phyloP scores from a whole-genome alignment of 2,797 vertebrate species.

The Dermochelys coriacea region DNA sequence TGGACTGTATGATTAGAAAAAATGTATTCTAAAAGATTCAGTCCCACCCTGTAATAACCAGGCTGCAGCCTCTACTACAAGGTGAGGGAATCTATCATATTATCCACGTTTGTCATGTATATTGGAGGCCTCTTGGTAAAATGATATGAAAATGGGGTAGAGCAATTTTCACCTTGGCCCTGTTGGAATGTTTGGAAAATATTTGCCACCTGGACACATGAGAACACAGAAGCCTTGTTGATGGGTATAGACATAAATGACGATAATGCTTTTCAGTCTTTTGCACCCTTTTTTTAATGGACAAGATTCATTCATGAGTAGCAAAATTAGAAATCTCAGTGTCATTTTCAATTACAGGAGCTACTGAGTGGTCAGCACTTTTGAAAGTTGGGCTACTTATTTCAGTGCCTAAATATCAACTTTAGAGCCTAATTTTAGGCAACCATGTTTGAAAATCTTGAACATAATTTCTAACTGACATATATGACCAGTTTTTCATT shows the following conservation, averaged over 20 bases:
- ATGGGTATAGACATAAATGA: not conserved
- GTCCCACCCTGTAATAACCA: conserved; percentile 3
- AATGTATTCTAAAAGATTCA: conserved; percentile 6
- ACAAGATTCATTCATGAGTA: not conserved
- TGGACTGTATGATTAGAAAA: conserved; percentile 20
- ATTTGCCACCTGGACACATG: not conserved
- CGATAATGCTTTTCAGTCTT: not conserved
- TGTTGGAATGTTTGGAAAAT: not conserved
- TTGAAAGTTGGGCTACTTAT: not conserved
- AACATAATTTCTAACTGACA: not conserved
- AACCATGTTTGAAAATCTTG: not conserved
- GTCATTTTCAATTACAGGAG: not conserved
- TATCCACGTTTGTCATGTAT: not conserved
- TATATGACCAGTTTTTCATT: not conserved
- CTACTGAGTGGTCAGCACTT: not conserved
- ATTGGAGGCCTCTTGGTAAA: not conserved
- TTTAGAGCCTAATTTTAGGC: not conserved
- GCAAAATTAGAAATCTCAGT: not conserved
- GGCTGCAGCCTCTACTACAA: conserved; percentile 33
- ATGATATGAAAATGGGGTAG: too few relatives aligned
- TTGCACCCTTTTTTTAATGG: not conserved
- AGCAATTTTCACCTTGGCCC: too few relatives aligned
- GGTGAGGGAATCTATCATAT: not conserved
- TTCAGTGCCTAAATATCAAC: not conserved
- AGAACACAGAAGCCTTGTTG: not conserved